Evolutionary conservation across 2,888 invertebrate species (phyloP), one percentile per base, ranked within the genome.

Genomic region (Pseudeuparius sepicola): DNA sequence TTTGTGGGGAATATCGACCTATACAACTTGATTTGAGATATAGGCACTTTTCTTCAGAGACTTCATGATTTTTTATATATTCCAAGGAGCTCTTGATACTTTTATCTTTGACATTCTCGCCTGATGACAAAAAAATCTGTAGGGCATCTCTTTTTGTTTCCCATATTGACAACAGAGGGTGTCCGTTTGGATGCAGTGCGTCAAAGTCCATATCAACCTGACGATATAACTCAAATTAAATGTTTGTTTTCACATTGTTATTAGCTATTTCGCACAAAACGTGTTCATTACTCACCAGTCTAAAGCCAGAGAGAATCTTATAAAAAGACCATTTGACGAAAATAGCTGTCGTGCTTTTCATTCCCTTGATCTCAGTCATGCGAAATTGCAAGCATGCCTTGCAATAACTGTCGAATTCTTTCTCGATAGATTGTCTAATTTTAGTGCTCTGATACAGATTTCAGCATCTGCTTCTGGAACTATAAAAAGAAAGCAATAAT

Each of bases 121-220:
- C 14, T 11, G n/a, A 4, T 10, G 30, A 30, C 14, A 30, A 18
- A 15, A 30, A 30, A 12, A 9, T 14, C n/a, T 17, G 4, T 27
- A 27, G n/a, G 9, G 9, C 11, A 15, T 18, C 30, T n/a, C 14
- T 9, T n/a, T 13, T 13, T 10, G 11, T 13, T 2, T 32, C 14
- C 32, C 32, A 32, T 6, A 6, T 32, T 6, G 6, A 13, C 16
- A 32, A 32, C 14, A 32, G 14, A 4, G 32, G 14, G 11, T 24
- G 11, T 24, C 32, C 32, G 16, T 32, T 32, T 6, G 11, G 13
- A 24, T 32, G 14, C 6, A 12, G 7, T 12, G 14, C 32, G 13
- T 32, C 16, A 24, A 32, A 24, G 23, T 32, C 32, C 32, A 32
- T 32, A 32, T 32, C 23, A 13, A 24, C 15, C 32, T 32, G 24